Evolutionary conservation across 1,140 invertebrate species (phyloP), one percentile per base, ranked within the genome.

Genomic region (Bombus pyrosoma): DNA sequence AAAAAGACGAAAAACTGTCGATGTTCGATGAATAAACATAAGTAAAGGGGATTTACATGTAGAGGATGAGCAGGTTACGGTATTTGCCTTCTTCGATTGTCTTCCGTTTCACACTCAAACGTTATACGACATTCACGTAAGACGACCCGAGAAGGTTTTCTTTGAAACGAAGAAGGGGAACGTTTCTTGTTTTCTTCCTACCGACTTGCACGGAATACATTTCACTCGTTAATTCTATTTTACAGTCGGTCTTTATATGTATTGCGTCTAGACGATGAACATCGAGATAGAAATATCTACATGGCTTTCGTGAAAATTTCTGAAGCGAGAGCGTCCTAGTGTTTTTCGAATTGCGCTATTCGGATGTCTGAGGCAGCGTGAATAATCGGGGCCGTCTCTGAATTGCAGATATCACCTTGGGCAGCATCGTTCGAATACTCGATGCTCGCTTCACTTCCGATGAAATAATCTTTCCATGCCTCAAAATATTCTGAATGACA

Each of bases 371-470:
- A 5, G 32, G 25, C 66, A 68, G 57, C 37, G 76, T 39, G 83
- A 79, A 41, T 41, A 57, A 71, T 84, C 53, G 39, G 0, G 28
- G 9, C 28, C 4, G 66, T 1, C 37, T 84, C 66, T 69, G 83
- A 84, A 84, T 84, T 84, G 66, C 73, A 79, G 83, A 84, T 84
- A 43, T 15, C 66, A 71, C 59, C 43, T 77, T 39, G 41, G 22
- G n/a, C n/a, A 22, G 34, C 37, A 78, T 72, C 66, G 75, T 59
- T 71, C n/a, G 47, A 32, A 77, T 25, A 8, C 59, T 10, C 72
- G 72, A 68, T 68, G 41, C 12, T 53, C 25, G 41, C 22, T 22
- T 28, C 32, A 39, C 37, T 78, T 79, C 75, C 75, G 75, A 79
- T 25, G 22, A 43, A 73, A 28, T 18, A n/a, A 75, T 32, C 47